Percentiles rank a stretch among this genome's conserved stretches.
phyloP scores from a whole-genome alignment of 2,888 invertebrate genomes.

The Pachliopta kotzebuea region DNA sequence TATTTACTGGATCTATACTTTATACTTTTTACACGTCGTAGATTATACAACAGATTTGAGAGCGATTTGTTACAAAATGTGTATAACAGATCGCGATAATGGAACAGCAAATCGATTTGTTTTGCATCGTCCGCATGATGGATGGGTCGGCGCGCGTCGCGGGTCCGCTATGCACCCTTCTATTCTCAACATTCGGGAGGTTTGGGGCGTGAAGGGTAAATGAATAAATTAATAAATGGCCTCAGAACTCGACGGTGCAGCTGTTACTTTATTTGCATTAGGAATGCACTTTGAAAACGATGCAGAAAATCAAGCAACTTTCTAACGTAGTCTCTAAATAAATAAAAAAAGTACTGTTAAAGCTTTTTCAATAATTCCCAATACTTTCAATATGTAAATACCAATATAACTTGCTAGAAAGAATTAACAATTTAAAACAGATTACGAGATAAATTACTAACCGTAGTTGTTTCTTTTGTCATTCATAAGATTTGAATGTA shows the following conservation, averaged over 20 bases:
- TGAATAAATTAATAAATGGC: conserved; percentile 68
- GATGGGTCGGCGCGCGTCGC: conserved; percentile 60
- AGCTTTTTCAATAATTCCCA: too few species aligned
- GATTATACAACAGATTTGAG: background rate
- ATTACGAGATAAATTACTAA: too few species aligned
- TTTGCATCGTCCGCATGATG: conserved; percentile 60
- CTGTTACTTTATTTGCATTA: conserved; percentile 56
- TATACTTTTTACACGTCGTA: too few species aligned
- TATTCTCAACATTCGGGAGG: conserved; percentile 45
- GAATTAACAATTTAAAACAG: too few species aligned
- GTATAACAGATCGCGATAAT: conserved; percentile 19
- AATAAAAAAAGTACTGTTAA: background rate
- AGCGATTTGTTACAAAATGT: background rate
- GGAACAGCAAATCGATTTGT: conserved; percentile 62
- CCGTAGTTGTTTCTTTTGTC: too few species aligned
- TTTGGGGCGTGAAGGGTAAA: conserved; percentile 77
- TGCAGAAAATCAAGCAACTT: conserved; percentile 18
- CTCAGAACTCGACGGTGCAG: conserved; percentile 61
- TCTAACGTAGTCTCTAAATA: conserved; percentile 28
- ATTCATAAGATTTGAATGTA: too few species aligned
- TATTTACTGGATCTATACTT: too few species aligned
- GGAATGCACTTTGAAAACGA: conserved; percentile 38
- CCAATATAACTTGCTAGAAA: too few species aligned
- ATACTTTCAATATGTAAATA: too few species aligned
- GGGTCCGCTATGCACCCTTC: conserved; percentile 46